A percentile compares a stretch with the other conserved stretches of the same genome.
These are phyloP conservation scores for Mormyrus lacerda DNA, from an alignment of 2,113 vertebrate species.

Conservation along the genomic window DNA sequence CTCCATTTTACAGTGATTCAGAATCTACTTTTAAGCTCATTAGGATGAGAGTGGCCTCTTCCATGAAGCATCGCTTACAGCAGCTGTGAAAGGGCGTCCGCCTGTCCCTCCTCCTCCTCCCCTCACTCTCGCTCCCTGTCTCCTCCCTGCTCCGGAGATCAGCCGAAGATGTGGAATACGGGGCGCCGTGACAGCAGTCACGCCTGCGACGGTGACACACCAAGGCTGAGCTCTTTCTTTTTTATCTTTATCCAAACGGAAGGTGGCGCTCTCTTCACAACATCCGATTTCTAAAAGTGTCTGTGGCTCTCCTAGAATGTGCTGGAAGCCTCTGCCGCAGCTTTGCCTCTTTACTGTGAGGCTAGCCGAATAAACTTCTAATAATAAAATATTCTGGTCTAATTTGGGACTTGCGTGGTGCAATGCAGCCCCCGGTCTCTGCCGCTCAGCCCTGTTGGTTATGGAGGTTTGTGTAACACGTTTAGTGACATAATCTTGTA, in stretches of 20 bases:
- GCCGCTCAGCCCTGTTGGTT: too few species aligned
- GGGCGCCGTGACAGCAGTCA: not conserved
- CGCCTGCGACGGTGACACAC: not conserved
- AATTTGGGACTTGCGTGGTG: not conserved
- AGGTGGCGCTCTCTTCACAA: not conserved
- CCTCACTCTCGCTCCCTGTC: not conserved
- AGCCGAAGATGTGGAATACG: not conserved
- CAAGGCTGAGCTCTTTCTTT: not conserved
- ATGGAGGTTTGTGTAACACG: slow-evolving; percentile 31
- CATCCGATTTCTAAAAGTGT: not conserved
- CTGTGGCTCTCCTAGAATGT: not conserved
- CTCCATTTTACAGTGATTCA: not conserved
- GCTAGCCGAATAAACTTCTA: not conserved
- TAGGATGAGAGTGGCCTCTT: slow-evolving; percentile 6
- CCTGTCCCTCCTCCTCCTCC: not conserved
- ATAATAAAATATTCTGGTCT: not conserved
- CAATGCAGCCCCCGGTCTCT: slow-evolving; percentile 47
- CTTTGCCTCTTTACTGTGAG: not conserved
- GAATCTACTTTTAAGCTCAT: slow-evolving; percentile 16
- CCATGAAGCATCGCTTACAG: not conserved
- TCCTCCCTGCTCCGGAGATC: not conserved
- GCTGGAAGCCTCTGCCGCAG: not conserved
- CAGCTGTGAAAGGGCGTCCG: not conserved
- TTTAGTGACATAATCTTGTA: not conserved
- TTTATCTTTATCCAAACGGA: not conserved